These are phyloP conservation scores for Thaumetopoea pityocampa DNA, from an alignment of 1,140 invertebrate species.

Conservation along the genomic window DNA sequence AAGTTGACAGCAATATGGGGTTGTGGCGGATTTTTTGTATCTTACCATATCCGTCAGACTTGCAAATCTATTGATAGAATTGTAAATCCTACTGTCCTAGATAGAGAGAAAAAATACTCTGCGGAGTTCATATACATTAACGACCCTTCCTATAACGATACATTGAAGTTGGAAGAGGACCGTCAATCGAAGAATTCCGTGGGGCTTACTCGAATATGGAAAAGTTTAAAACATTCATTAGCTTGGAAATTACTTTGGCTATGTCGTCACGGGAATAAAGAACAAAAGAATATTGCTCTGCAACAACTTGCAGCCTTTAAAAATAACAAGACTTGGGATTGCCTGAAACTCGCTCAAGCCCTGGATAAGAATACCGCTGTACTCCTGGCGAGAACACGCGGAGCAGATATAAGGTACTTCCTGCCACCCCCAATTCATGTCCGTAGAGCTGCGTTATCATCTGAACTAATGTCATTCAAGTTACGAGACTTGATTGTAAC, in stretches of 20 bases:
- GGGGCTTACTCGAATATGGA: slow-evolving; percentile 52
- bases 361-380: slow-evolving; percentile 80
- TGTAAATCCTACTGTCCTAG: slow-evolving; percentile 52
- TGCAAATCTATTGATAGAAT: slow-evolving; percentile 41
- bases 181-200: slow-evolving; percentile 34
- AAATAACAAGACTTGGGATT: slow-evolving; percentile 77
- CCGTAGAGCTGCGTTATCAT: slow-evolving; percentile 61
- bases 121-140: slow-evolving; percentile 66
- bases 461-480: slow-evolving; percentile 73
- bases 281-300: slow-evolving; percentile 55
- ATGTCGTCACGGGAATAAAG: slow-evolving; percentile 56
- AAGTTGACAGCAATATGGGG: slow-evolving; percentile 41
- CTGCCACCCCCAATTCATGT: slow-evolving; percentile 78
- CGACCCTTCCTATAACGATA: slow-evolving; percentile 46
- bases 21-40: slow-evolving; percentile 33
- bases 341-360: slow-evolving; percentile 79
- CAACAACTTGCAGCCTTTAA: slow-evolving; percentile 58
- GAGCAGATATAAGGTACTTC: slow-evolving; percentile 79
- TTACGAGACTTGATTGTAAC: slow-evolving; percentile 76
- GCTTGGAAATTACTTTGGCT: slow-evolving; percentile 61
- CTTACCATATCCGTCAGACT: slow-evolving; percentile 46
- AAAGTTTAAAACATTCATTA: slow-evolving; percentile 58
- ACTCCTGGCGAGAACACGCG: slow-evolving; percentile 76
- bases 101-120: slow-evolving; percentile 50
- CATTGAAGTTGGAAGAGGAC: slow-evolving; percentile 41